Evolutionary conservation across 30 jellyfish, hydroid and myxozoan genomes (phyloP).

Genomic region (Aurelia sp.): DNA sequence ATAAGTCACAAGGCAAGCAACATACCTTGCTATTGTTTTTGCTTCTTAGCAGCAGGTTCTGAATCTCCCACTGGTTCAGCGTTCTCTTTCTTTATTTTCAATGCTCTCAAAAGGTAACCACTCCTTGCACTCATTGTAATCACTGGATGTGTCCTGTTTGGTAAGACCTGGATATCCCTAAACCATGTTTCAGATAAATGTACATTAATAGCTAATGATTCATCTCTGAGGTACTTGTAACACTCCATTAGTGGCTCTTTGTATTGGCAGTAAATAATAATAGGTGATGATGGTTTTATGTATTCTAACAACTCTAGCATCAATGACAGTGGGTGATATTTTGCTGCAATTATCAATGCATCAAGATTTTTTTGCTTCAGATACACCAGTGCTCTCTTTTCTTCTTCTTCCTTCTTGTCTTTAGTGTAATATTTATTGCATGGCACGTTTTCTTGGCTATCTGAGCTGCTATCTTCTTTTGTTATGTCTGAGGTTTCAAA

Average conservation of each 20-base stretch:
- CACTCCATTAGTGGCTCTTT: constrained; percentile 95
- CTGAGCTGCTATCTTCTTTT: not conserved
- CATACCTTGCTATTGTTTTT: too few species aligned
- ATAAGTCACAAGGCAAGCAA: too few species aligned
- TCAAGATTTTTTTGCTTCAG: constrained; percentile 64
- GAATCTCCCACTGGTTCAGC: too few species aligned
- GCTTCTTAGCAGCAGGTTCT: too few species aligned
- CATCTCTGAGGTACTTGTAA: constrained; percentile 67
- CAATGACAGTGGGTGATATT: constrained; percentile 65
- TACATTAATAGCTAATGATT: constrained; percentile 66
- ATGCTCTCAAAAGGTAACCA: constrained; percentile 82
- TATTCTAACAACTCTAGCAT: constrained; percentile 64
- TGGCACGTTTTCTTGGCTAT: constrained; percentile 18
- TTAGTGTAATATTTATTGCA: constrained; percentile 40
- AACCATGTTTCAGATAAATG: constrained; percentile 83
- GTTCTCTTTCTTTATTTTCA: constrained; percentile 30
- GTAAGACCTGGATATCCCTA: constrained; percentile 80
- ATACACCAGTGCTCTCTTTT: constrained; percentile 39
- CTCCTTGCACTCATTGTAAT: constrained; percentile 86
- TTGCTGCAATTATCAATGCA: constrained; percentile 76
- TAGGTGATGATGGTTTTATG: constrained; percentile 76
- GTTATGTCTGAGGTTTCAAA: not conserved
- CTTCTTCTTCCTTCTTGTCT: constrained; percentile 30
- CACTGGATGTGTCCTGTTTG: constrained; percentile 90
- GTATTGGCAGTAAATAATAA: constrained; percentile 84